Conservation (phyloP, 2,113 vertebrate genomes). For the Neolamprologus tretocephalus region DNA sequence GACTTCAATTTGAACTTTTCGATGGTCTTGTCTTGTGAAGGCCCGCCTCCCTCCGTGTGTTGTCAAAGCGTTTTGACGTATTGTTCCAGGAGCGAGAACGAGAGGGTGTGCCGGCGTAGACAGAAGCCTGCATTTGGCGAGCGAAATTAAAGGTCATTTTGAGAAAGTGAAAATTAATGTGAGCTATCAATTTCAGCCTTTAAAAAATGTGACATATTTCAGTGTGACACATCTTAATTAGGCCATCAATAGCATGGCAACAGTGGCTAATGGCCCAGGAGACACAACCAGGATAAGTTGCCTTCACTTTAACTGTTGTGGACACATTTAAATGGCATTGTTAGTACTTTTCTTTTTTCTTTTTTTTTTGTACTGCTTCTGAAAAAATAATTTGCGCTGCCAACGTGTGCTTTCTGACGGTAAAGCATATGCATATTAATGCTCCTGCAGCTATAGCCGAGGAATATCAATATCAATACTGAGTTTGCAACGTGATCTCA, state of each 20-base stretch:
- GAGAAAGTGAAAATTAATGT: conserved; percentile 69
- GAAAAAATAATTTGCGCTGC: not conserved
- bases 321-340: conserved; percentile 22
- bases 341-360: not conserved
- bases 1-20: conserved; percentile 3
- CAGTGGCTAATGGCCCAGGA: conserved; percentile 59
- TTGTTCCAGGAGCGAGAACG: conserved; percentile 24
- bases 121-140: conserved; percentile 31
- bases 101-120: conserved; percentile 19
- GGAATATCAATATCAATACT: not conserved
- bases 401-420: not conserved
- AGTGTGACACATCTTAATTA: conserved; percentile 71
- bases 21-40: not conserved
- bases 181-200: conserved; percentile 66
- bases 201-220: conserved; percentile 64
- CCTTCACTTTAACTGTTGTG: conserved; percentile 26
- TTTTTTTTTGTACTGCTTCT: not conserved
- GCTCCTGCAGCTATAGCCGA: not conserved
- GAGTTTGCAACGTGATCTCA: not conserved
- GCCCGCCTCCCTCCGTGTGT: not conserved
- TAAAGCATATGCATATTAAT: not conserved
- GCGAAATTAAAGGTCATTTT: conserved; percentile 64
- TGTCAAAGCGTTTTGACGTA: conserved; percentile 45
- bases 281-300: conserved; percentile 52
- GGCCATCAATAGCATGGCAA: conserved; percentile 65